Conservation (phyloP, 2,797 vertebrate genomes). For the Coilia nasus region DNA sequence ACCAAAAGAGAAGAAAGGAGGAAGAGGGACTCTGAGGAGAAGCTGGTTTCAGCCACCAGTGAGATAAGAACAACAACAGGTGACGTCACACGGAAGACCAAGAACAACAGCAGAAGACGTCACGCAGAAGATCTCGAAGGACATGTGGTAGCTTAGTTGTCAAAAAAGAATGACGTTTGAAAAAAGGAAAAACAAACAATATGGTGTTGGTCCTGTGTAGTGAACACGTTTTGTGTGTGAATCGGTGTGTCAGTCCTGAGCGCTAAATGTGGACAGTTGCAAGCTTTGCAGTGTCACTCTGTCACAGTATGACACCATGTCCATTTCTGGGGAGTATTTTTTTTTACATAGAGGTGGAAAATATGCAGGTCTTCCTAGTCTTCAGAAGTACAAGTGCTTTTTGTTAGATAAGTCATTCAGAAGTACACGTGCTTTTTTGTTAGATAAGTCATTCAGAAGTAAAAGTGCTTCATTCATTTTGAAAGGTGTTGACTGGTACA, state of each 20-base stretch:
- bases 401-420: conserved; percentile 92
- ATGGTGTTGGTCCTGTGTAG: conserved; percentile 85
- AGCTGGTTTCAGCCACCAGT: background rate
- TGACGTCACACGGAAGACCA: background rate
- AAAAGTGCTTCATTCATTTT: conserved; percentile 94
- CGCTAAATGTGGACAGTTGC: conserved; percentile 92
- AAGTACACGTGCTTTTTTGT: conserved; percentile 96
- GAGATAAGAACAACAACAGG: background rate
- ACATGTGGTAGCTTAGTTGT: conserved; percentile 64
- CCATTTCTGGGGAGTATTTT: conserved; percentile 78
- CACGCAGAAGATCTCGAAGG: conserved; percentile 36
- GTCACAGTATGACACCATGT: conserved; percentile 54
- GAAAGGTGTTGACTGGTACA: conserved; percentile 91
- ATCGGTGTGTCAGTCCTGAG: conserved; percentile 90
- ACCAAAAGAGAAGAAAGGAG: conserved; percentile 26
- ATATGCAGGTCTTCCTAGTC: conserved; percentile 99
- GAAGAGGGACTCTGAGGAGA: background rate
- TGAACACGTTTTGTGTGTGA: conserved; percentile 86
- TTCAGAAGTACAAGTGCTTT: conserved; percentile 97
- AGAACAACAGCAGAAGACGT: background rate
- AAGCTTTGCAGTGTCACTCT: conserved; percentile 84
- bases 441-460: conserved; percentile 92
- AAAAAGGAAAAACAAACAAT: conserved; percentile 24
- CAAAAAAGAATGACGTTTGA: conserved; percentile 4
- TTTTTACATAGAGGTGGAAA: conserved; percentile 86